A percentile compares a stretch with the other conserved stretches of the same genome.
Evolutionary conservation across 2,113 vertebrate genomes (phyloP).

Genomic region (Nerophis ophidion): DNA sequence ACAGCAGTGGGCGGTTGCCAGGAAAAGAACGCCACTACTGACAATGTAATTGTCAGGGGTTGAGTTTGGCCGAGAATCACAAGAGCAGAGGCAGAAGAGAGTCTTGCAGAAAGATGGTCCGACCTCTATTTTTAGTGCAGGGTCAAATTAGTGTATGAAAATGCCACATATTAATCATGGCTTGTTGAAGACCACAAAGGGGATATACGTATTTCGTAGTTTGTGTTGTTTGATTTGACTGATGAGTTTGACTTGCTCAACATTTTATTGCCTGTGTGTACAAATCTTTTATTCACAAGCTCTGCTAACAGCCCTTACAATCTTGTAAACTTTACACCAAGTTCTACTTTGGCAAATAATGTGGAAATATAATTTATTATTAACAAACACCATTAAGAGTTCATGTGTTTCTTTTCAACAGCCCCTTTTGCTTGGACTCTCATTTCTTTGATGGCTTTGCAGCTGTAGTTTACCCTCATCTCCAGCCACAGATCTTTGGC

Average conservation of each 20-base stretch:
- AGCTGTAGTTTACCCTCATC: slow-evolving; percentile 34
- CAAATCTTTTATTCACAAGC: not conserved
- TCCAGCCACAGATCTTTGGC: slow-evolving; percentile 55
- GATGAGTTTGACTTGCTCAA: not conserved
- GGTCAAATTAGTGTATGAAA: slow-evolving; percentile 31
- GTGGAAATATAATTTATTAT: slow-evolving; percentile 50
- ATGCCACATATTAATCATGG: slow-evolving; percentile 1
- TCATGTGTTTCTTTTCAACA: slow-evolving; percentile 57
- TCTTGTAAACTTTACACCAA: slow-evolving; percentile 38
- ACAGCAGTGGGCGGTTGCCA: slow-evolving; percentile 63
- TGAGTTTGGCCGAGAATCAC: slow-evolving; percentile 65
- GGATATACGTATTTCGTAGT: not conserved
- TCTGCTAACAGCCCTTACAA: slow-evolving; percentile 40
- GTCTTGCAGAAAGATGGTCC: slow-evolving; percentile 28
- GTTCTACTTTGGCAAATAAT: slow-evolving; percentile 49
- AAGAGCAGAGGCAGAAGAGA: slow-evolving; percentile 39
- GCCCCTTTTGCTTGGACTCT: slow-evolving; percentile 46
- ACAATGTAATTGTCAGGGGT: slow-evolving; percentile 61
- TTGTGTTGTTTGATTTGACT: slow-evolving; percentile 9
- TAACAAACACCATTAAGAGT: slow-evolving; percentile 66
- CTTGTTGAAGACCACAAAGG: not conserved
- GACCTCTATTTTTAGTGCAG: slow-evolving; percentile 51
- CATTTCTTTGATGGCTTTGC: slow-evolving; percentile 62
- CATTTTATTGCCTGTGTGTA: not conserved
- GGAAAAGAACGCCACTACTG: slow-evolving; percentile 62